phyloP scores from a whole-genome alignment of 1,140 invertebrate genomes.

The Drosophila ananassae region DNA sequence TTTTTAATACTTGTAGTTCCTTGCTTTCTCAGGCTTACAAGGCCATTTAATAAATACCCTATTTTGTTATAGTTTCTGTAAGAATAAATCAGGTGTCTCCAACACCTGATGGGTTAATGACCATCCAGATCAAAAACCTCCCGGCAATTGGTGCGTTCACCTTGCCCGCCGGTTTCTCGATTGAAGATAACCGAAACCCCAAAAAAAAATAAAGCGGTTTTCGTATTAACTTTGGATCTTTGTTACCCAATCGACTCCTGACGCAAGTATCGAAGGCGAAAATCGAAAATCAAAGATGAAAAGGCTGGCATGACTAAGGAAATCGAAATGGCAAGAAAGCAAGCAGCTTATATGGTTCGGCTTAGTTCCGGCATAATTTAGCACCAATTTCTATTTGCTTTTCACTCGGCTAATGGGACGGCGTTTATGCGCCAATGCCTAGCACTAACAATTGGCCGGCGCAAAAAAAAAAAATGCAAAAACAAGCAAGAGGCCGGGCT shows the following conservation, averaged over 20 bases:
- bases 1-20: not conserved
- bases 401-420: slow-evolving; percentile 71
- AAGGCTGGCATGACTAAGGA: slow-evolving; percentile 54
- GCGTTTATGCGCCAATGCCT: slow-evolving; percentile 45
- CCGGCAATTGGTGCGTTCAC: slow-evolving; percentile 56
- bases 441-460: slow-evolving; percentile 55
- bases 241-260: slow-evolving; percentile 60
- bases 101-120: slow-evolving; percentile 30
- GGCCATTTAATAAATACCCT: not conserved
- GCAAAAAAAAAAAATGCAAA: slow-evolving; percentile 4
- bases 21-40: not conserved
- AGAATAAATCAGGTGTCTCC: slow-evolving; percentile 5
- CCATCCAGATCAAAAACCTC: slow-evolving; percentile 45
- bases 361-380: slow-evolving; percentile 79
- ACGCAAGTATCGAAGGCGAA: slow-evolving; percentile 40
- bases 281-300: slow-evolving; percentile 38
- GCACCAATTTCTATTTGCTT: slow-evolving; percentile 80
- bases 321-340: slow-evolving; percentile 24
- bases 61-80: not conserved
- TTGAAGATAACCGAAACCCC: slow-evolving; percentile 34
- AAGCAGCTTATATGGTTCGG: slow-evolving; percentile 46
- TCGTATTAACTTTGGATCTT: slow-evolving; percentile 54
- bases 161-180: slow-evolving; percentile 27
- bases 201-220: slow-evolving; percentile 23
- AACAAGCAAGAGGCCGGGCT: slow-evolving; percentile 21